Evolutionary conservation across 2,113 vertebrate genomes (phyloP), one percentile per base, ranked within the genome.

Genomic region (Argyrosomus japonicus): DNA sequence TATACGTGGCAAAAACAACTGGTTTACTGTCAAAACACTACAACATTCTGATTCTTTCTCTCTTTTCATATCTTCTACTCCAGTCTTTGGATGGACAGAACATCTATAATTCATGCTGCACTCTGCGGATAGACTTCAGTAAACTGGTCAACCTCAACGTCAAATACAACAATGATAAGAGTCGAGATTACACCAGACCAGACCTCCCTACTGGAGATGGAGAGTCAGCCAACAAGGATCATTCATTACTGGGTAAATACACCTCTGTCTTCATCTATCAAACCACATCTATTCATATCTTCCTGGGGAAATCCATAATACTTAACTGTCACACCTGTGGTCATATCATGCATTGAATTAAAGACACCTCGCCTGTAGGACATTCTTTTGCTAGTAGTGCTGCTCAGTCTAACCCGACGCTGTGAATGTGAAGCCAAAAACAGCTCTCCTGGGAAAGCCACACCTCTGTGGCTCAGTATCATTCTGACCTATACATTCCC

Each of bases 101-200:
- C 95, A 99, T 99, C 91, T 99, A 99, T 90, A 99, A 99, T 93
- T 97, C 97, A 68, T 99, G 98, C 94, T 99, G 98, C 92, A 99
- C 98, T 11, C 95, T 99, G 81, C 96, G 98, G 87, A 99, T 99
- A 91, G 98, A 99, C 95, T 99, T 99, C 96, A 99, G 98, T 91
- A 99, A 99, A 94, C 94, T 99, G 95, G 97, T 99, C 93, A 99
- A 98, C 93, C 96, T 99, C 90, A 99, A 99, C 73, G 98, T 99
- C 65, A 99, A 99, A 90, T 99, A 99, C 95, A 99, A 99, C 96
- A 99, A 99, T 0, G 98, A 99, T 91, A 99, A 99, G 95, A 99
- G 98, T 91, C 96, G 98, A 72, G 98, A 99, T 93, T 99, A 99
- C 91, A 99, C 98, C 76, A 95, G 98, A 93, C 98, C 98, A 21